phyloP scores from a whole-genome alignment of 2,888 invertebrate species.

The Patella caerulea region DNA sequence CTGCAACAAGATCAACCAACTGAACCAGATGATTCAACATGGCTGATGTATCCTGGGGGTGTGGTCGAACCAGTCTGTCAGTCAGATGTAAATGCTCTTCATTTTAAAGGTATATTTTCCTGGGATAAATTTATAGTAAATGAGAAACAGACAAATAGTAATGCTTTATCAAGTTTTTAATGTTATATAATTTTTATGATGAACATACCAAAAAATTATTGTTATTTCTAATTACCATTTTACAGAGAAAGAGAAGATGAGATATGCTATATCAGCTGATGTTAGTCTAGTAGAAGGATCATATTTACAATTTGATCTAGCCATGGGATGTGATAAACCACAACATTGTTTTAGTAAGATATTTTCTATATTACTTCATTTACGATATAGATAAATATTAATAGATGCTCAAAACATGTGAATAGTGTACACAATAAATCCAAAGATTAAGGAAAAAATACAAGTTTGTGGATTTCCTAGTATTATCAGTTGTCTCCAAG shows the following conservation, averaged over 20 bases:
- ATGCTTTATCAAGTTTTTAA: too few relatives aligned
- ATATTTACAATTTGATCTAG: constrained; percentile 69
- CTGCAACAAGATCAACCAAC: constrained; percentile 63
- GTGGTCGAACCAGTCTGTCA: constrained; percentile 64
- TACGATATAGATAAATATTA: background rate
- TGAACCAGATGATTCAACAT: constrained; percentile 61
- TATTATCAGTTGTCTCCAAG: too few relatives aligned
- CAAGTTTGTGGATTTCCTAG: too few relatives aligned
- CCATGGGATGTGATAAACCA: constrained; percentile 67
- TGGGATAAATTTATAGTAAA: too few relatives aligned
- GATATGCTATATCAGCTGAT: constrained; percentile 72
- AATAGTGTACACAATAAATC: too few relatives aligned
- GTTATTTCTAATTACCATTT: background rate
- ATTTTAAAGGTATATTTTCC: constrained; percentile 60
- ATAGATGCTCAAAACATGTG: too few relatives aligned
- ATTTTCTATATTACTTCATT: background rate
- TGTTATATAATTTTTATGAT: too few relatives aligned
- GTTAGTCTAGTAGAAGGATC: constrained; percentile 64
- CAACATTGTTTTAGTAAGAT: constrained; percentile 65
- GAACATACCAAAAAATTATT: too few relatives aligned
- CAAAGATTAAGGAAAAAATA: too few relatives aligned
- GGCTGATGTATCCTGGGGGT: constrained; percentile 70
- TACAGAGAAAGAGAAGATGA: constrained; percentile 52
- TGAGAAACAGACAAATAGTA: too few relatives aligned
- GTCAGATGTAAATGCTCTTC: constrained; percentile 57